Evolutionary conservation across 2,113 vertebrate genomes (phyloP).

Genomic region (Bufo gargarizans): DNA sequence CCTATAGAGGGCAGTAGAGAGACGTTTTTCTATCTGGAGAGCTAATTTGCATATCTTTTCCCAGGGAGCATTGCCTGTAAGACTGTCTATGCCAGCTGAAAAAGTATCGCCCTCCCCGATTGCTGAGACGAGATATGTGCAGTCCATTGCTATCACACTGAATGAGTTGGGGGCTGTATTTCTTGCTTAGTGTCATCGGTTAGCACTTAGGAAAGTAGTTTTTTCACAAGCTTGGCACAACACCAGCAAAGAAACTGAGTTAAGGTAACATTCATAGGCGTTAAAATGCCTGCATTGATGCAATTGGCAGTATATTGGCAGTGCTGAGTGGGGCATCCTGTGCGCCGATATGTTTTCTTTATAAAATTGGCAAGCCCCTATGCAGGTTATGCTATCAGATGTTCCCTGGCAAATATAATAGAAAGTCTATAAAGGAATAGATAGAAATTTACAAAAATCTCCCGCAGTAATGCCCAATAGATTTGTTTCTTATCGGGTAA

Average conservation of each 20-base stretch:
- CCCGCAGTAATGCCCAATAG: not conserved
- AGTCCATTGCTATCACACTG: not conserved
- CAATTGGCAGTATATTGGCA: constrained; percentile 32
- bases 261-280: not conserved
- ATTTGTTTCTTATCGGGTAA: not conserved
- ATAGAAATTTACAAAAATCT: not conserved
- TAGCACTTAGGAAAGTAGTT: constrained; percentile 1
- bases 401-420: not conserved
- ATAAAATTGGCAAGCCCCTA: not conserved
- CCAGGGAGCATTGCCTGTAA: too few relatives aligned
- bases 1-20: too few relatives aligned
- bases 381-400: not conserved
- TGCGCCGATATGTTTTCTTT: not conserved
- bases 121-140: not conserved
- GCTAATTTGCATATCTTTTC: too few relatives aligned
- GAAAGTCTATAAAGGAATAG: not conserved
- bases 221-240: not conserved
- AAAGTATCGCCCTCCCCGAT: too few relatives aligned
- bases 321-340: not conserved
- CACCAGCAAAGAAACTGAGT: not conserved
- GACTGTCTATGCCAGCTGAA: too few relatives aligned
- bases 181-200: not conserved
- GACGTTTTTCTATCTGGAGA: too few relatives aligned
- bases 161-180: not conserved
- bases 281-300: not conserved